phyloP scores from a whole-genome alignment of 1,140 invertebrate genomes.

The Temnothorax nylanderi region DNA sequence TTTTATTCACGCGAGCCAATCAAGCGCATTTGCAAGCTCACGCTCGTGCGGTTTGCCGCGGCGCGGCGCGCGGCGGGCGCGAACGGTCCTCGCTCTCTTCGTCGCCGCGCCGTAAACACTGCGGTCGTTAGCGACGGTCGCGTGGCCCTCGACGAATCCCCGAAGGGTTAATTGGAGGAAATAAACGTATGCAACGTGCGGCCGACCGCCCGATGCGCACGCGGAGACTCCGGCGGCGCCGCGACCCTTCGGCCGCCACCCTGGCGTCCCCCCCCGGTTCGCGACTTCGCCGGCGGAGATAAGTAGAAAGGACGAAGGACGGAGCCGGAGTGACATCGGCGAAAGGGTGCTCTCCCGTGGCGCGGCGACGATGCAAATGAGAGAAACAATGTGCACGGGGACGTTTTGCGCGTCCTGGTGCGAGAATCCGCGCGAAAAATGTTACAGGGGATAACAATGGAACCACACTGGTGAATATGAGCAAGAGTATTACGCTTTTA shows the following conservation, averaged over 20 bases:
- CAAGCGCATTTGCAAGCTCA: conserved; percentile 32
- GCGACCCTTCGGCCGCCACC: neutral
- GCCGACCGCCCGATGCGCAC: conserved; percentile 35
- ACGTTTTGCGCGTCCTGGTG: neutral
- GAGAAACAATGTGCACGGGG: conserved; percentile 26
- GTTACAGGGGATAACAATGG: conserved; percentile 13
- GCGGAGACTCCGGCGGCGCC: neutral
- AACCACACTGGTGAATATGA: neutral
- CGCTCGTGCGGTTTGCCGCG: conserved; percentile 26
- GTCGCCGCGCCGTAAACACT: conserved; percentile 79
- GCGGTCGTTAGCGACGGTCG: conserved; percentile 84
- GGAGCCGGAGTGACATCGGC: conserved; percentile 2
- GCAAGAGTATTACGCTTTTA: neutral
- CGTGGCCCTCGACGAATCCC: conserved; percentile 79
- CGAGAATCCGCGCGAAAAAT: neutral
- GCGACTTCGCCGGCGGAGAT: conserved; percentile 40
- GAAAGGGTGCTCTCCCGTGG: conserved; percentile 49
- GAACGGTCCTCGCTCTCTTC: conserved; percentile 24
- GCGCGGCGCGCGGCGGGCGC: neutral
- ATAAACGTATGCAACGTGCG: conserved; percentile 81
- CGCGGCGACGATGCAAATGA: conserved; percentile 44
- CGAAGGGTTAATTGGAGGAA: conserved; percentile 85
- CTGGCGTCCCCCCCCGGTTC: neutral
- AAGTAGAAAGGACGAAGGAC: neutral
- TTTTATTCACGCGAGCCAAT: conserved; percentile 33